These are phyloP conservation scores for Cichlasoma orientale DNA, from an alignment of 2,797 vertebrate species.

Conservation along the genomic window DNA sequence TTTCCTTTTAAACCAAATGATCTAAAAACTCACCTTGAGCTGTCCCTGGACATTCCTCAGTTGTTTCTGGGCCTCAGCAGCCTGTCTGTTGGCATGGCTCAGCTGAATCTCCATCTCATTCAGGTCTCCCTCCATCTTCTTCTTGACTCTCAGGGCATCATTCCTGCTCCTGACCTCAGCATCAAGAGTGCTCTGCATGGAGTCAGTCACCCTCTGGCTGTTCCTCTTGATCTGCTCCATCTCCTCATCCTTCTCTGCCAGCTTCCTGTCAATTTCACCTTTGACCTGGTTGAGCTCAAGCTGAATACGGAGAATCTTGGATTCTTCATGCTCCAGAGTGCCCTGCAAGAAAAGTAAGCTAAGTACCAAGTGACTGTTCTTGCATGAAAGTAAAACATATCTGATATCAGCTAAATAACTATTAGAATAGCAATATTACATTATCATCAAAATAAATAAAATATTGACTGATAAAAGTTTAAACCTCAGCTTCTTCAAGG, in stretches of 20 bases:
- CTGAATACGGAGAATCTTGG: slow-evolving; percentile 86
- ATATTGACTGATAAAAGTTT: too few relatives aligned
- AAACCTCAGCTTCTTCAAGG: slow-evolving; percentile 88
- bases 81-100: slow-evolving; percentile 59
- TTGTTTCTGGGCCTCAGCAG: slow-evolving; percentile 87
- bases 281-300: slow-evolving; percentile 90
- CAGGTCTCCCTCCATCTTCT: too few relatives aligned
- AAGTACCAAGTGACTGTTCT: too few relatives aligned
- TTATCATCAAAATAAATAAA: too few relatives aligned
- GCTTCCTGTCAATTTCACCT: slow-evolving; percentile 85
- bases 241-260: slow-evolving; percentile 90
- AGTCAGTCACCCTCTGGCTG: not conserved
- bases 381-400: too few relatives aligned
- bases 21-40: slow-evolving; percentile 82
- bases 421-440: too few relatives aligned
- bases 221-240: slow-evolving; percentile 59
- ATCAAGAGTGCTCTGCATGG: too few relatives aligned
- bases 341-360: too few relatives aligned
- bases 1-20: not conserved
- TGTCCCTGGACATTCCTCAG: slow-evolving; percentile 85
- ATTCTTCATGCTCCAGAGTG: slow-evolving; percentile 87
- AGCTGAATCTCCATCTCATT: too few relatives aligned
- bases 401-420: too few relatives aligned
- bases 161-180: too few relatives aligned
- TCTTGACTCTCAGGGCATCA: too few relatives aligned